Evolutionary conservation across 2,888 invertebrate genomes (phyloP).

Genomic region (Cephus nigrinus): DNA sequence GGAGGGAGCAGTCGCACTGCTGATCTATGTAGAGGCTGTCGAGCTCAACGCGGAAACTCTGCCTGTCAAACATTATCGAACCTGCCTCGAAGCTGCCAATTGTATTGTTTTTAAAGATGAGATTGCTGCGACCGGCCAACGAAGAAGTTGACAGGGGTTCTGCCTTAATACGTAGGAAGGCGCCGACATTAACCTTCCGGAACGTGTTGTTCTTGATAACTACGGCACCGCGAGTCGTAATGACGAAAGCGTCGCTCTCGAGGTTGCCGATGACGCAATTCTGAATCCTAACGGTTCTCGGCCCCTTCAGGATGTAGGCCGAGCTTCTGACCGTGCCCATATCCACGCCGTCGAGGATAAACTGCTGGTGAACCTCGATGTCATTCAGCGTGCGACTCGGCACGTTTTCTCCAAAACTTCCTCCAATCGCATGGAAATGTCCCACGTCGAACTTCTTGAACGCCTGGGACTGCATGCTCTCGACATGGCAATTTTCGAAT

Average conservation of each 20-base stretch:
- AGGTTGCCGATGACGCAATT: constrained; percentile 72
- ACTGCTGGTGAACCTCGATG: constrained; percentile 75
- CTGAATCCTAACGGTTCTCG: constrained; percentile 73
- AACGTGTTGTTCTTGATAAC: constrained; percentile 77
- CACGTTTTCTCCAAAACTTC: constrained; percentile 70
- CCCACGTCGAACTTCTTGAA: constrained; percentile 83
- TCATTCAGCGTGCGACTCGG: constrained; percentile 82
- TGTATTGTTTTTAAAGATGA: constrained; percentile 75
- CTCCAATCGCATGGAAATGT: constrained; percentile 74
- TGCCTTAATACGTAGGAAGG: constrained; percentile 72
- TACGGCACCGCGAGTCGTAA: constrained; percentile 73
- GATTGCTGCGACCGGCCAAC: constrained; percentile 66
- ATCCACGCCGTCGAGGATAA: constrained; percentile 75
- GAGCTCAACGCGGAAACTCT: constrained; percentile 70
- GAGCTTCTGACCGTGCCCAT: constrained; percentile 76
- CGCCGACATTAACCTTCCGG: constrained; percentile 70
- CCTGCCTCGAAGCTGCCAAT: constrained; percentile 70
- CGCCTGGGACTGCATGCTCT: constrained; percentile 76
- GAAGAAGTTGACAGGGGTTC: constrained; percentile 67
- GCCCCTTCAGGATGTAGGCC: constrained; percentile 76
- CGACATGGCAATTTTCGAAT: constrained; percentile 72
- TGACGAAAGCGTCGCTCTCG: constrained; percentile 76
- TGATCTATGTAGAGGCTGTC: constrained; percentile 72
- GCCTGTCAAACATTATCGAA: constrained; percentile 71
- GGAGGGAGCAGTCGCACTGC: constrained; percentile 72